phyloP scores from a whole-genome alignment of 2,797 vertebrate genomes.

The Pseudochirops cupreus region DNA sequence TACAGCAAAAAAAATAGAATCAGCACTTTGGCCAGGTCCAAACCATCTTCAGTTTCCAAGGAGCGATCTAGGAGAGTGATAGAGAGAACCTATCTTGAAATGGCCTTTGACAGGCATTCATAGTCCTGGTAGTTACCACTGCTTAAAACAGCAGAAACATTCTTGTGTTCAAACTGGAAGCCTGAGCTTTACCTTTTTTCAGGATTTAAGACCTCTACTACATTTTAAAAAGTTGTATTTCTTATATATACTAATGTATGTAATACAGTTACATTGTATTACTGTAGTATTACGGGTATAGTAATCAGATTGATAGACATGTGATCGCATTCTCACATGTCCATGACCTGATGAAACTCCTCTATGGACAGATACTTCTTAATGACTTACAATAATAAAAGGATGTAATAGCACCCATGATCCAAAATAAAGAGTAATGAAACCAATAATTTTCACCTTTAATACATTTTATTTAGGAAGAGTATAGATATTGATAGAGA shows the following conservation, averaged over 20 bases:
- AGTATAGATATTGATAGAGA: too few species aligned
- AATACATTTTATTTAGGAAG: neutral
- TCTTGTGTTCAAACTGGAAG: neutral
- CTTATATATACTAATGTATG: constrained; percentile 56
- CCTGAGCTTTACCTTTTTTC: neutral
- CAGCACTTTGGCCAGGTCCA: neutral
- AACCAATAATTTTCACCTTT: neutral
- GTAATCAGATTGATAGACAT: neutral
- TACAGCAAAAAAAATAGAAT: neutral
- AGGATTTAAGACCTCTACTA: neutral
- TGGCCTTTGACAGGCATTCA: neutral
- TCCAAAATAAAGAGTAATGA: neutral
- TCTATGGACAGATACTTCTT: neutral
- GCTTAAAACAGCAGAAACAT: neutral
- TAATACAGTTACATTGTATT: neutral
- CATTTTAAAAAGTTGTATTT: neutral
- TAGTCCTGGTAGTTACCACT: too few species aligned
- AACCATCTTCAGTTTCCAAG: neutral
- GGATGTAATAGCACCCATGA: neutral
- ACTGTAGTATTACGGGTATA: neutral
- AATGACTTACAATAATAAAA: neutral
- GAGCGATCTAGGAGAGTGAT: neutral
- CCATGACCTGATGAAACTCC: too few species aligned
- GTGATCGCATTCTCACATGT: too few species aligned
- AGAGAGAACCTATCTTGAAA: neutral